Percentiles rank a stretch among this genome's conserved stretches.
phyloP scores from a whole-genome alignment of 64 coral and sea anemone genomes.

The Actinia tenebrosa region DNA sequence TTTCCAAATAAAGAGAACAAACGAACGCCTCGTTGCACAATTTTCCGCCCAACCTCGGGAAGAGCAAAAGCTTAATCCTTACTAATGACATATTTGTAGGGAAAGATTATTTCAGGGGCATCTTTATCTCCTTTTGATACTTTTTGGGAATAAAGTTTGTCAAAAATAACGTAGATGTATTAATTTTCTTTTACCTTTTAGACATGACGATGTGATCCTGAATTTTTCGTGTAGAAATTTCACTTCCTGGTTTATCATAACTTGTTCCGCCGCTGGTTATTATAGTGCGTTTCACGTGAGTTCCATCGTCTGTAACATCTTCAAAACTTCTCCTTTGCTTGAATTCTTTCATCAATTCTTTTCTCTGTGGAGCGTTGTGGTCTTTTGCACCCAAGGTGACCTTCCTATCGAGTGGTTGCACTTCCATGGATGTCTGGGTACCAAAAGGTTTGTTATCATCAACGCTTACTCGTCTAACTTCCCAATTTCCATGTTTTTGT shows the following conservation, averaged over 20 bases:
- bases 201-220: conserved; percentile 1
- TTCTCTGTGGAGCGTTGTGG: conserved; percentile 3
- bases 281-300: background rate
- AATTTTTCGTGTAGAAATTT: background rate
- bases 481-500: conserved; percentile 3
- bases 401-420: conserved; percentile 13
- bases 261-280: background rate
- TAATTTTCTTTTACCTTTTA: background rate
- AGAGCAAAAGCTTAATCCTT: too few relatives aligned
- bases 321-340: conserved; percentile 7
- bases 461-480: conserved; percentile 6
- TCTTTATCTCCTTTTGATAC: too few relatives aligned
- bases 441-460: background rate
- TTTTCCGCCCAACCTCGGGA: too few relatives aligned
- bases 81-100: too few relatives aligned
- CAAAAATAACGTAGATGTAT: background rate
- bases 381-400: conserved; percentile 18
- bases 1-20: too few relatives aligned
- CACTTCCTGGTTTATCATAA: conserved; percentile 13
- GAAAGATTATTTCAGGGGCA: too few relatives aligned
- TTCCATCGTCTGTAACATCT: conserved; percentile 10
- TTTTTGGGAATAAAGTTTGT: background rate
- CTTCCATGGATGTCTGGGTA: conserved; percentile 25
- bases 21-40: too few relatives aligned
- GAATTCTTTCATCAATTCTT: conserved; percentile 13